Percentiles rank a stretch among this genome's conserved stretches.
phyloP scores from a whole-genome alignment of 2,888 invertebrate genomes.

The Aplocera efformata region DNA sequence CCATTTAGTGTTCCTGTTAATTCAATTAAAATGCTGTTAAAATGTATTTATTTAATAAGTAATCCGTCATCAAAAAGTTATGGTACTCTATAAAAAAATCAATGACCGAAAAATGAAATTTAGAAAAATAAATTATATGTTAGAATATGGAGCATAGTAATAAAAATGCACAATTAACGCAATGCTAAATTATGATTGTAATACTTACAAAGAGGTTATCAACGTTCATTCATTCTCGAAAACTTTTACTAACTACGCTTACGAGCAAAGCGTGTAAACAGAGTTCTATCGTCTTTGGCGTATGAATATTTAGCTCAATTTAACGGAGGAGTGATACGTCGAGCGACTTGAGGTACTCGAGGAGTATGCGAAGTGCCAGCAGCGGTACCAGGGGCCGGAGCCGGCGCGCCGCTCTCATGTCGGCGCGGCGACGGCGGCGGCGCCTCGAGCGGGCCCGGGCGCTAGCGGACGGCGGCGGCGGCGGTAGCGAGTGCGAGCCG shows the following conservation, averaged over 20 bases:
- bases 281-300: conserved; percentile 44
- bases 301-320: conserved; percentile 22
- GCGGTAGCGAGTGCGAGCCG: conserved; percentile 43
- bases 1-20: too few relatives aligned
- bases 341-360: conserved; percentile 68
- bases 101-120: too few relatives aligned
- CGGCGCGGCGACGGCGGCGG: conserved; percentile 30
- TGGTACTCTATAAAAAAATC: too few relatives aligned
- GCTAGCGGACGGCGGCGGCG: conserved; percentile 24
- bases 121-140: too few relatives aligned
- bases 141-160: too few relatives aligned
- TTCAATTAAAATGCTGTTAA: conserved; percentile 31
- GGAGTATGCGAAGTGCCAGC: conserved; percentile 62
- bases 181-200: conserved; percentile 16
- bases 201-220: conserved; percentile 57
- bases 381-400: conserved; percentile 58
- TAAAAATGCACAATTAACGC: too few relatives aligned
- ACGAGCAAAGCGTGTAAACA: conserved; percentile 36
- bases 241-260: conserved; percentile 26
- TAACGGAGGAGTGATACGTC: conserved; percentile 37
- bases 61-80: too few relatives aligned
- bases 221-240: conserved; percentile 42
- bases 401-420: conserved; percentile 48
- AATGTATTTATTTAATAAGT: too few relatives aligned
- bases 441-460: conserved; percentile 5